These are phyloP conservation scores for Cyprinella venusta DNA, from an alignment of 2,797 vertebrate genomes.

Conservation along the genomic window DNA sequence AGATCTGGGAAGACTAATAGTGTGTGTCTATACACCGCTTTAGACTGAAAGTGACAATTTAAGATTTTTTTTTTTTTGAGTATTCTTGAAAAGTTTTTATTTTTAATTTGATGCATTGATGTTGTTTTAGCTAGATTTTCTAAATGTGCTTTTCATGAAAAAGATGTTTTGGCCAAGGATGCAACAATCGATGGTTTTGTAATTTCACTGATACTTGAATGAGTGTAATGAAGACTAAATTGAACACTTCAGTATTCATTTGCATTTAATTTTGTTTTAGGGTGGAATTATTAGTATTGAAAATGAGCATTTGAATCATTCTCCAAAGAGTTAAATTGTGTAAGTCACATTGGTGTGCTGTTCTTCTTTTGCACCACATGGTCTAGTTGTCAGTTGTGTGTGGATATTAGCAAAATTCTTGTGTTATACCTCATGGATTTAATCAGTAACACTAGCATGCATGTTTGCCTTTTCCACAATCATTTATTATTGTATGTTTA, in stretches of 20 bases:
- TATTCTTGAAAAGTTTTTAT: neutral
- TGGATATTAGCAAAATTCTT: neutral
- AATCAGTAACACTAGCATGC: constrained; percentile 17
- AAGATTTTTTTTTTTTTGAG: neutral
- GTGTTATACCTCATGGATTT: neutral
- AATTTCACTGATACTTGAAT: neutral
- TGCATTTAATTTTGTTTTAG: neutral
- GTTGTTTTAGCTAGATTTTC: constrained; percentile 8
- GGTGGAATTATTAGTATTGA: neutral
- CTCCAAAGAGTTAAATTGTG: neutral
- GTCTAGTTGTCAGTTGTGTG: neutral
- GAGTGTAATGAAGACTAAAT: neutral
- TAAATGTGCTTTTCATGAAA: neutral
- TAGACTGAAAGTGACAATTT: neutral
- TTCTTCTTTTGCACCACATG: neutral
- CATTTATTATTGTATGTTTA: constrained; percentile 29
- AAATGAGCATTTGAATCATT: neutral
- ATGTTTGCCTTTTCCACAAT: constrained; percentile 34
- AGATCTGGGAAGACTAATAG: neutral
- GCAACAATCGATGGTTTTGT: neutral
- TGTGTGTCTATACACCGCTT: neutral
- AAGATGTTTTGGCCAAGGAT: neutral
- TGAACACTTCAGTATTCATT: neutral
- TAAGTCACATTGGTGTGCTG: neutral
- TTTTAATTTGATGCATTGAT: neutral